phyloP scores from a whole-genome alignment of 2,888 invertebrate species.

The Drosophila atroscutellata region DNA sequence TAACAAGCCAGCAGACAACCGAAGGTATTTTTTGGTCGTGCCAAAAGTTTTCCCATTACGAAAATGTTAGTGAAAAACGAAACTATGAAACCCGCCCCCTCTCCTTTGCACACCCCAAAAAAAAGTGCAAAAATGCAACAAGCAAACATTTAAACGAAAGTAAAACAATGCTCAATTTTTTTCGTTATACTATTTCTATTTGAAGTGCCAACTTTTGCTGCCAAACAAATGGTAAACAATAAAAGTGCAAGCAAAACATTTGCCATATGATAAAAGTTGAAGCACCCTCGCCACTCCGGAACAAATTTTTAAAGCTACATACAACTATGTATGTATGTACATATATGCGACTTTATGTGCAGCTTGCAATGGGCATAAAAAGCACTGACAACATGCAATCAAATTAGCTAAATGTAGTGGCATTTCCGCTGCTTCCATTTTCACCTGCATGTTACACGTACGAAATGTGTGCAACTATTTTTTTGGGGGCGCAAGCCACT shows the following conservation, averaged over 20 bases:
- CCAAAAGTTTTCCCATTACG: slow-evolving; percentile 70
- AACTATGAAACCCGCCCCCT: slow-evolving; percentile 3
- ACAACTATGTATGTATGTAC: background rate
- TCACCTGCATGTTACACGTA: slow-evolving; percentile 15
- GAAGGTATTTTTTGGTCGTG: slow-evolving; percentile 43
- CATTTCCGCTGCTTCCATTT: slow-evolving; percentile 45
- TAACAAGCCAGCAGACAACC: slow-evolving; percentile 33
- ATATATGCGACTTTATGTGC: background rate
- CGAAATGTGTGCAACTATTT: slow-evolving; percentile 3
- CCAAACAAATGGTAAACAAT: slow-evolving; percentile 55
- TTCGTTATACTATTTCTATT: slow-evolving; percentile 18
- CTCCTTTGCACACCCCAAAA: background rate
- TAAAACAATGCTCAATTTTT: slow-evolving; percentile 60
- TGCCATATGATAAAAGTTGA: slow-evolving; percentile 71
- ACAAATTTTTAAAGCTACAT: slow-evolving; percentile 10
- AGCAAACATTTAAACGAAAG: slow-evolving; percentile 67
- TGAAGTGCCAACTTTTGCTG: slow-evolving; percentile 44
- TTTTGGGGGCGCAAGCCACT: slow-evolving; percentile 2
- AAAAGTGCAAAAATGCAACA: slow-evolving; percentile 57
- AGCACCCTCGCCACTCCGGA: slow-evolving; percentile 8
- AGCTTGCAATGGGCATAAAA: slow-evolving; percentile 14
- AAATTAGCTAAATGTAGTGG: slow-evolving; percentile 66
- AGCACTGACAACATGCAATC: slow-evolving; percentile 44
- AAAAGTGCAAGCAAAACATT: slow-evolving; percentile 60
- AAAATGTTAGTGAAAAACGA: slow-evolving; percentile 46